Evolutionary conservation across 2,113 vertebrate genomes (phyloP).

Genomic region (Thunnus maccoyii): DNA sequence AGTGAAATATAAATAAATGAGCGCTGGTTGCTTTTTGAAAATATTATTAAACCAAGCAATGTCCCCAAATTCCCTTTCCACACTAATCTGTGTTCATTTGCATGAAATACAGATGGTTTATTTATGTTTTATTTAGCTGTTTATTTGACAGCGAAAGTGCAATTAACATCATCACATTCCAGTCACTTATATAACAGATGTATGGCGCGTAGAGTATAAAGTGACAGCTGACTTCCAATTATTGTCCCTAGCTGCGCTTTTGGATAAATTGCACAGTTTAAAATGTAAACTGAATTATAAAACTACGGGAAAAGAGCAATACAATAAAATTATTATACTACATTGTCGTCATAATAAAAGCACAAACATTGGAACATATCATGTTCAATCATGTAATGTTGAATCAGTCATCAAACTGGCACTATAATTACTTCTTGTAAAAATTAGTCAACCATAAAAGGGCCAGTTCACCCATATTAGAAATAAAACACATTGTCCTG

Average conservation of each 20-base stretch:
- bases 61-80: conserved; percentile 30
- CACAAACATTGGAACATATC: background rate
- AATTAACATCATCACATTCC: conserved; percentile 48
- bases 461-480: background rate
- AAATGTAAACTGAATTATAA: conserved; percentile 4
- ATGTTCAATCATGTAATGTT: no score
- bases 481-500: no score
- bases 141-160: conserved; percentile 48
- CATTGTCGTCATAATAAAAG: background rate
- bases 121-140: conserved; percentile 55
- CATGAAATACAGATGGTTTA: conserved; percentile 53
- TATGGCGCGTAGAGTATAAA: conserved; percentile 35
- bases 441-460: background rate
- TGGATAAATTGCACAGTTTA: conserved; percentile 4
- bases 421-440: no score
- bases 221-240: conserved; percentile 55
- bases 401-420: background rate
- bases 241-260: conserved; percentile 43
- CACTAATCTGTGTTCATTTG: conserved; percentile 64
- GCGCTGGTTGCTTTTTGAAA: conserved; percentile 51
- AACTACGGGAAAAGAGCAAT: background rate
- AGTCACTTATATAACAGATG: conserved; percentile 43
- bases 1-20: conserved; percentile 61
- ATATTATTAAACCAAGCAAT: conserved; percentile 54
- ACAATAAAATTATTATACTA: background rate